Conservation (phyloP, 2,113 vertebrate species). For the Hyperopisus bebe region DNA sequence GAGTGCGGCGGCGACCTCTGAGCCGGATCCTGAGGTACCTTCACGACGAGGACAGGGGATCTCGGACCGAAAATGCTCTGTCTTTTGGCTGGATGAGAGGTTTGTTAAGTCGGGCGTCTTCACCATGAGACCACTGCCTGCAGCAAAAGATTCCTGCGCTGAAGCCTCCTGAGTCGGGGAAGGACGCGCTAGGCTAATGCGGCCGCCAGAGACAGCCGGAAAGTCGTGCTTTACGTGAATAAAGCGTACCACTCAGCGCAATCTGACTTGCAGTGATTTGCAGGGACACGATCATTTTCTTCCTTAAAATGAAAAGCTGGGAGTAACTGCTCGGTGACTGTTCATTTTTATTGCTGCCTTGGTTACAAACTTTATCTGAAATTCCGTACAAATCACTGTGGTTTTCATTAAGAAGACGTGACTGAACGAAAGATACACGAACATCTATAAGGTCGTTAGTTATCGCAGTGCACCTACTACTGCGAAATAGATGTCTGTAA, state of each 20-base stretch:
- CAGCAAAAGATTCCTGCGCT: background rate
- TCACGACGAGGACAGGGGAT: background rate
- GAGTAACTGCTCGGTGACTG: background rate
- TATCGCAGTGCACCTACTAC: background rate
- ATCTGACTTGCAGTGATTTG: background rate
- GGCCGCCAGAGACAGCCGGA: background rate
- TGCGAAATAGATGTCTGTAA: background rate
- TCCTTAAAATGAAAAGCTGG: background rate
- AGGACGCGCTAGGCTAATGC: background rate
- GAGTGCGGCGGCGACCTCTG: conserved; percentile 9
- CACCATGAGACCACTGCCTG: background rate
- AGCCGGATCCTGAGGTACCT: conserved; percentile 25
- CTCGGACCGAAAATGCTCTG: background rate
- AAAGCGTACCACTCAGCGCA: background rate
- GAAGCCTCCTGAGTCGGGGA: background rate
- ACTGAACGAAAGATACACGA: background rate
- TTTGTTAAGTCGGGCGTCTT: conserved; percentile 2
- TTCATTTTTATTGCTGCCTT: background rate
- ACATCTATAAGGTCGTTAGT: background rate
- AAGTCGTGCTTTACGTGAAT: background rate
- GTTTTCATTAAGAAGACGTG: background rate
- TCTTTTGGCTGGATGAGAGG: conserved; percentile 43
- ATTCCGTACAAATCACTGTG: background rate
- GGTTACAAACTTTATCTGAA: background rate
- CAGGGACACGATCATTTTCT: background rate